These are phyloP conservation scores for Phenacoccus solenopsis DNA, from an alignment of 1,140 invertebrate genomes.

Conservation along the genomic window DNA sequence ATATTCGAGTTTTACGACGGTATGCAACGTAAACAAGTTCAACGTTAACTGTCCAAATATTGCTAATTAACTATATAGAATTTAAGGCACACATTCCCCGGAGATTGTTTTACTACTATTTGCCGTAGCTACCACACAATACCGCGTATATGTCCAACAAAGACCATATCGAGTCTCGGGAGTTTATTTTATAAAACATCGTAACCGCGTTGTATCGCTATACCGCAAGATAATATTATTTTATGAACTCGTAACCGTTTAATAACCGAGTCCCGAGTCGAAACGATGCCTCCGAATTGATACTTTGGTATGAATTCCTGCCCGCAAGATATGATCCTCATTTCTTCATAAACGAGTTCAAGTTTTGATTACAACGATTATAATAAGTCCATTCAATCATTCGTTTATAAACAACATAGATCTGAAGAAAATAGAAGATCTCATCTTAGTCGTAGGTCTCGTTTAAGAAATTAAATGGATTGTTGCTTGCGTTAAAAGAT, in stretches of 20 bases:
- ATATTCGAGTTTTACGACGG: conserved; percentile 5
- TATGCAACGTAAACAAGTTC: conserved; percentile 10
- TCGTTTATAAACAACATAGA: no score
- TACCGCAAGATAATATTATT: not conserved
- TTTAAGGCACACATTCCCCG: not conserved
- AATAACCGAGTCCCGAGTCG: not conserved
- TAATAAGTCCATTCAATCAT: no score
- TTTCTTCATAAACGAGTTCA: no score
- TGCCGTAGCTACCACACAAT: not conserved
- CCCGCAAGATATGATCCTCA: no score
- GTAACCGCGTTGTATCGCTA: not conserved
- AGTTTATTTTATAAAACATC: conserved; percentile 7
- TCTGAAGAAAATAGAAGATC: no score
- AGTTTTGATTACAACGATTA: no score
- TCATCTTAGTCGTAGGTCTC: no score
- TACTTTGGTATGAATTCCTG: no score
- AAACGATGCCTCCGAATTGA: no score
- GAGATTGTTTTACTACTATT: not conserved
- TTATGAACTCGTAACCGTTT: conserved; percentile 9
- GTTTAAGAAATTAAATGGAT: no score
- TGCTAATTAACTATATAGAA: conserved; percentile 4
- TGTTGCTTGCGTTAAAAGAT: no score
- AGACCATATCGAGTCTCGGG: not conserved
- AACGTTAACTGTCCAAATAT: conserved; percentile 12
- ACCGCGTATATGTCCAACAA: not conserved